Percentiles rank a stretch among this genome's conserved stretches.
These are phyloP conservation scores for Plutella xylostella DNA, from an alignment of 2,888 invertebrate species.

Conservation along the genomic window DNA sequence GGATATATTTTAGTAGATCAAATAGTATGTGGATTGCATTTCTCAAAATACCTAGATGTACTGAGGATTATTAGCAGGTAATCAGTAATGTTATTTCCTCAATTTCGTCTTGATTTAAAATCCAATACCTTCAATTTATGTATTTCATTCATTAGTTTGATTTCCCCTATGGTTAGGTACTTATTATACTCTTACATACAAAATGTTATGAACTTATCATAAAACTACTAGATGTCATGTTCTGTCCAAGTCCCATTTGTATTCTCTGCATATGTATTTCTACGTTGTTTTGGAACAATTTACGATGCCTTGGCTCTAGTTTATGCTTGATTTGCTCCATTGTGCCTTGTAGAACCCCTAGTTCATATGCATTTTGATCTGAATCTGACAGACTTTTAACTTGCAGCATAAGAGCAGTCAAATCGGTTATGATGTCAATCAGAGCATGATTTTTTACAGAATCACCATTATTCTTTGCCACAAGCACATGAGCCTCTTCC, in stretches of 20 bases:
- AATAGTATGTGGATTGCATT: too few relatives aligned
- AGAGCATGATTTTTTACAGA: conserved; percentile 73
- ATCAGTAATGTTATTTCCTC: too few relatives aligned
- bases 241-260: conserved; percentile 77
- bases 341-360: conserved; percentile 90
- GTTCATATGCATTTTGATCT: conserved; percentile 89
- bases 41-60: too few relatives aligned
- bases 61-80: too few relatives aligned
- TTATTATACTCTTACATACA: too few relatives aligned
- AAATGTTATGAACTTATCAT: conserved; percentile 2
- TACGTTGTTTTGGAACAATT: conserved; percentile 86
- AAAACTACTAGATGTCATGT: conserved; percentile 35
- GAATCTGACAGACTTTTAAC: conserved; percentile 82
- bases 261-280: conserved; percentile 94
- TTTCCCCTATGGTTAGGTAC: too few relatives aligned
- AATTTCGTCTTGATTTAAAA: too few relatives aligned
- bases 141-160: too few relatives aligned
- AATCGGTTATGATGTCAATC: conserved; percentile 84
- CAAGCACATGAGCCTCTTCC: conserved; percentile 85
- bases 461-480: conserved; percentile 77
- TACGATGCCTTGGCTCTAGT: conserved; percentile 79
- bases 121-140: too few relatives aligned
- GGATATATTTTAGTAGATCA: too few relatives aligned
- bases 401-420: conserved; percentile 91
- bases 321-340: conserved; percentile 89